phyloP scores from a whole-genome alignment of 2,797 vertebrate species.

The Mus spretus region DNA sequence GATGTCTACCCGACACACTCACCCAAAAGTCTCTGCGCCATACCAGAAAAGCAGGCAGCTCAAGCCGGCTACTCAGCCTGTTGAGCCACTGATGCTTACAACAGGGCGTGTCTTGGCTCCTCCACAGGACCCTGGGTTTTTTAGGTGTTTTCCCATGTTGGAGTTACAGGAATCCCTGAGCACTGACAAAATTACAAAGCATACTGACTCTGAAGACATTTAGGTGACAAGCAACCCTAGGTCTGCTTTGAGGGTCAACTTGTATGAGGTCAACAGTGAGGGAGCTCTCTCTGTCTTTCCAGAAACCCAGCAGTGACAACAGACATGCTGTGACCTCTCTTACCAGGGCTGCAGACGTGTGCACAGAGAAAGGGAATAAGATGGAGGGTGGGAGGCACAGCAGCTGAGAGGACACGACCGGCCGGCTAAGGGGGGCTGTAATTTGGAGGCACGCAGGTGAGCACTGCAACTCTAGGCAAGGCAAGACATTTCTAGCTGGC shows the following conservation, averaged over 20 bases:
- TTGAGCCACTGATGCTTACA: neutral
- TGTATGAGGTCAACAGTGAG: neutral
- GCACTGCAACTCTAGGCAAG: neutral
- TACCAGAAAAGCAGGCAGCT: constrained; percentile 36
- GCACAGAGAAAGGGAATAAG: neutral
- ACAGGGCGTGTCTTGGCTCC: constrained; percentile 38
- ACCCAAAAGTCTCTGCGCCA: neutral
- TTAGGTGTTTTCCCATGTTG: neutral
- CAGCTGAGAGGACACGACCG: neutral
- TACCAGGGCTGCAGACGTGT: neutral
- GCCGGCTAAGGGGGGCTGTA: neutral
- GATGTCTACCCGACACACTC: neutral
- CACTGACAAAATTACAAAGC: neutral
- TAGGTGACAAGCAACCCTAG: neutral
- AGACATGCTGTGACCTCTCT: neutral
- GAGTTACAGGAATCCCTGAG: constrained; percentile 21
- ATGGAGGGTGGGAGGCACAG: neutral
- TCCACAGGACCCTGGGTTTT: neutral
- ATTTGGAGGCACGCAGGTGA: neutral
- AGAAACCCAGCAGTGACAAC: neutral
- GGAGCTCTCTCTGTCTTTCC: neutral
- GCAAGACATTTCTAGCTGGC: neutral
- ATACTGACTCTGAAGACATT: neutral
- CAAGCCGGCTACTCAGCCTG: constrained; percentile 1
- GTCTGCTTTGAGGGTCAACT: neutral